Base-by-base conservation (phyloP, 2,888 invertebrate genomes). In the Crepidodera aurea region DNA sequence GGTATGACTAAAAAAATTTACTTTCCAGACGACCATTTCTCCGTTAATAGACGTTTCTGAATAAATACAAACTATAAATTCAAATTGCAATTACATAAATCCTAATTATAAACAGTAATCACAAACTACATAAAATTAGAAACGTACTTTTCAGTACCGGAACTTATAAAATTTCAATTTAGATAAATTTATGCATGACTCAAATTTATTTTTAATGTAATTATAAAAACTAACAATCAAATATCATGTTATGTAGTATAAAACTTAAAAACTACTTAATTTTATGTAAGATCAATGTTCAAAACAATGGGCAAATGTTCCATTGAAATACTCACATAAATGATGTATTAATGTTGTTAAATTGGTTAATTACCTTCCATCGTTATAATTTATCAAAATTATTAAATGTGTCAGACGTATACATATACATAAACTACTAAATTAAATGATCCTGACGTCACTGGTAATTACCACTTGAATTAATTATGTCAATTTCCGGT, bases 371-470 rank as follows among this genome's bases (percentile, higher is more conserved):
- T 67, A 64, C 37, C 55, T 62, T 55, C 61, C 60, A 67, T 66
- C 57, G 62, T 67, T 65, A 56, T 66, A 65, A 69, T 67, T 61
- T 58, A 62, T 66, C 62, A 64, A 50, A 65, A 61, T 64, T 62
- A 59, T 64, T 63, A 55, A 42, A 62, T 59, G 66, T 65, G 59
- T 60, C 65, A 27, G 59, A 53, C 65, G 10, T 66, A 60, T 62
- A 57, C 42, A 32, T 60, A 54, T 56, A 58, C 58, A 57, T 60
- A 48, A 48, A 32, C 53, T 46, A 57, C 42, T 53, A 57, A 61
- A 64, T 64, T 64, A 50, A 64, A 64, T 64, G 50, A 54, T 22
- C 22, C 39, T 64, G 60, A 64, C 64, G 61, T 64, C 64, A 64
- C 54, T 53, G 10, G 39, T 65, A 61, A 65, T 65, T 59, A 61